Base-by-base conservation (phyloP, 2,113 vertebrate species). In the Gobiocypris rarus region DNA sequence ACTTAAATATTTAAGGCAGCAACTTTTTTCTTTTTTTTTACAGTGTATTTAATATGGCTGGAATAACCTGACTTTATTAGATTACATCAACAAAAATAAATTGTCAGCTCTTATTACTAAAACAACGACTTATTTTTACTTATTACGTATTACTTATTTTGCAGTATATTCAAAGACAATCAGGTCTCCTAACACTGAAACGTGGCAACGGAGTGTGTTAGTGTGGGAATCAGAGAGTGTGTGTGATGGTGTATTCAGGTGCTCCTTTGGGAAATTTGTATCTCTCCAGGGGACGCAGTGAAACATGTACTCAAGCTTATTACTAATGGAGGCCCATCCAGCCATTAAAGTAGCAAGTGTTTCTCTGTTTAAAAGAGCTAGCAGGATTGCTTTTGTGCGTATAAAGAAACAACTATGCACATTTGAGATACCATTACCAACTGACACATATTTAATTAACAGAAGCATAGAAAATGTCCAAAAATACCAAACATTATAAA, bases 191-290 rank as follows among this genome's bases (percentile, higher is more conserved):
- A 41, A 59, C 52, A 77, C 2, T 61, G 74, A 76, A 61, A 45
- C 26, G 5, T 67, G 58, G 76, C 58, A 67, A 80, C 43, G 9
- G 24, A 28, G n/a, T 45, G 24, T 80, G 77, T 50, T 24, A 22
- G 26, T 22, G 59, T 80, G 77, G 77, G 77, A 80, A 80, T 80
- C 43, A 9, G 59, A 14, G 24, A 80, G 77, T 67, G 59, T 63
- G 76, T 78, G 76, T 63, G 17, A 19, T 22, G 58, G 41, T 48
- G 41, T 67, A 9, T 67, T 80, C 76, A 79, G 58, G 58, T 48
- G 58, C 24, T 63, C 58, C 75, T 63, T 59, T 78, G 76, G 56
- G 76, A 61, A 28, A 45, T 61, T 45, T 24, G 3, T 5, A 45
- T 78, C 56, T 17, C 76, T 59, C 22, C 13, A 61, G 76, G 54